Evolutionary conservation across 2,888 invertebrate genomes (phyloP), one percentile per base, ranked within the genome.

Genomic region (Lymantria dispar): DNA sequence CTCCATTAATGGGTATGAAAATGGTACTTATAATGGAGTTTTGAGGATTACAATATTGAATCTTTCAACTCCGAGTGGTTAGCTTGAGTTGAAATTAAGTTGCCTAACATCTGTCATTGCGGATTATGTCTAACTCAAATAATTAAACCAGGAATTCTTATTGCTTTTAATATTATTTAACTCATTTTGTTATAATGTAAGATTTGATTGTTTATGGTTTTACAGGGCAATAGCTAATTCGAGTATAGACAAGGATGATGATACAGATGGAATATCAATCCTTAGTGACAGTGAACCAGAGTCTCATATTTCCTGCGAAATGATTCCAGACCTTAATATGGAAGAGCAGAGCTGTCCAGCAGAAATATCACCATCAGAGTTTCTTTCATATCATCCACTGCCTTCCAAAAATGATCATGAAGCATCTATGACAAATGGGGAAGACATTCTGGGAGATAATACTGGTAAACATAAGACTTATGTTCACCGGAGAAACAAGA

Each of bases 221-320:
- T 62, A 64, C 57, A 86, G 85, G 42, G 68, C 70, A 42, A 56
- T 60, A 54, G 54, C 65, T 45, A 76, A 78, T 31, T 22, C 47
- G 31, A 69, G 66, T 50, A 58, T 66, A 51, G 90, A 91, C 44
- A 89, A 84, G 68, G 92, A 91, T 75, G 89, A 89, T 59, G 92
- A 92, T 56, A 92, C 91, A 30, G 92, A 92, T 75, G 91, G 91
- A 1, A 91, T 92, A 72, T 91, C 91, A 40, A 85, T 92, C 48
- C 92, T 92, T 46, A 91, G 84, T 57, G 91, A 92, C 62, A 90
- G 91, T 66, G 91, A 92, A 46, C 80, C 82, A 43, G 91, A 91
- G 57, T 74, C 75, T 51, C 57, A 69, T 9, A 50, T 72, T 48
- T 74, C 76, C n/a, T 78, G 74, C 64, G 81, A 84, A 50, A 51